A percentile compares a stretch with the other conserved stretches of the same genome.
Conservation (phyloP, 2,888 invertebrate genomes). For the Drosophila cognata region DNA sequence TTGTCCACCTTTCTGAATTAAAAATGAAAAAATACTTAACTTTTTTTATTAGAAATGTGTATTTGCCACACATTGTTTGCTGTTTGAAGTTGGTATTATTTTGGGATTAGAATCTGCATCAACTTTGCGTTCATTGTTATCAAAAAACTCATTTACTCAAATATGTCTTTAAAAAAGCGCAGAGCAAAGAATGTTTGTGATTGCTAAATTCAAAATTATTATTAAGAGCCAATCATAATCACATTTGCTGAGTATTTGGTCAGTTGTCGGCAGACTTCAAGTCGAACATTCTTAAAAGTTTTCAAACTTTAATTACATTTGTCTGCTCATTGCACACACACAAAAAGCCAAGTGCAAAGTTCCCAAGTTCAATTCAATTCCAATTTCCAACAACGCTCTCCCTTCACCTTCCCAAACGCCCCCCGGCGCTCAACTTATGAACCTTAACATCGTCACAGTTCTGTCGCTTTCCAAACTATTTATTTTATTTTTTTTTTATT, state of each 20-base stretch:
- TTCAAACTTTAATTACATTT: conserved; percentile 56
- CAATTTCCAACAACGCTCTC: background rate
- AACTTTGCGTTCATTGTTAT: background rate
- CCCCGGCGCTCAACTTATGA: background rate
- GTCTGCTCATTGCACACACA: conserved; percentile 27
- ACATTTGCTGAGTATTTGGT: background rate
- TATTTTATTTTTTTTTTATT: conserved; percentile 13
- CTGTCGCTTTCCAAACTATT: conserved; percentile 30
- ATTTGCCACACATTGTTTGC: background rate
- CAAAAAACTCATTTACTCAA: background rate
- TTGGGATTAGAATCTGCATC: background rate
- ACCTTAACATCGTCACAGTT: conserved; percentile 37
- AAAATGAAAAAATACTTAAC: background rate
- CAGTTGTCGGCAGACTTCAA: background rate
- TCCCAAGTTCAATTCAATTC: conserved; percentile 44
- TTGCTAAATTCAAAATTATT: background rate
- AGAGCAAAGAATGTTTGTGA: background rate
- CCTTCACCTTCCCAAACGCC: background rate
- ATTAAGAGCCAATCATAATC: background rate
- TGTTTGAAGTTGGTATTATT: background rate
- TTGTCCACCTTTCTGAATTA: background rate
- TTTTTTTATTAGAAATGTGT: background rate
- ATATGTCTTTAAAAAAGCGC: background rate
- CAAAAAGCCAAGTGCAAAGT: conserved; percentile 34
- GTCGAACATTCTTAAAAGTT: conserved; percentile 29